Conservation (phyloP, 1,140 invertebrate species). For the Argopecten irradians region DNA sequence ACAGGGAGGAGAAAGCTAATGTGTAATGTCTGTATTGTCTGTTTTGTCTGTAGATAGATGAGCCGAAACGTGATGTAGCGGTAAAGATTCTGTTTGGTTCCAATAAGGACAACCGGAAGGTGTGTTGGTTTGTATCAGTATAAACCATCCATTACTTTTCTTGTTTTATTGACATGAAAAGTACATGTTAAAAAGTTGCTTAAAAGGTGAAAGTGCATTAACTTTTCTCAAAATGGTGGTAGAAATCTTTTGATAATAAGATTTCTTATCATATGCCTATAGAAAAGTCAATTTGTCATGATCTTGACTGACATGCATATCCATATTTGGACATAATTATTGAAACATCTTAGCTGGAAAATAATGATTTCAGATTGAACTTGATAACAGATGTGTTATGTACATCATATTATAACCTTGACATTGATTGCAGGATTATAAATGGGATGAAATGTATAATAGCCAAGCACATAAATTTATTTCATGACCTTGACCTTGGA, state of each 20-base stretch:
- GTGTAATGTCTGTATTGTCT: neutral
- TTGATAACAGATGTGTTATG: neutral
- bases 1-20: neutral
- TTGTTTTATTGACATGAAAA: no score
- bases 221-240: no score
- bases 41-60: conserved; percentile 59
- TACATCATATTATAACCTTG: neutral
- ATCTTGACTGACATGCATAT: no score
- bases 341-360: neutral
- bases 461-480: neutral
- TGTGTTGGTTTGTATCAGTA: conserved; percentile 28
- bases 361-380: neutral
- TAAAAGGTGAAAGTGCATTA: no score
- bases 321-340: neutral
- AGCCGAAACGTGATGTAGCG: conserved; percentile 83
- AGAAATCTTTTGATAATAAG: no score
- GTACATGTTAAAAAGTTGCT: no score
- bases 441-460: neutral
- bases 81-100: conserved; percentile 86
- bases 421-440: neutral
- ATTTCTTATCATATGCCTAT: no score
- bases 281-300: no score
- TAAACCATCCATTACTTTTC: no score
- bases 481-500: neutral
- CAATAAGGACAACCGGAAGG: conserved; percentile 40